Base-by-base conservation (phyloP, 2,888 invertebrate species). In the Athripsodes cinereus region DNA sequence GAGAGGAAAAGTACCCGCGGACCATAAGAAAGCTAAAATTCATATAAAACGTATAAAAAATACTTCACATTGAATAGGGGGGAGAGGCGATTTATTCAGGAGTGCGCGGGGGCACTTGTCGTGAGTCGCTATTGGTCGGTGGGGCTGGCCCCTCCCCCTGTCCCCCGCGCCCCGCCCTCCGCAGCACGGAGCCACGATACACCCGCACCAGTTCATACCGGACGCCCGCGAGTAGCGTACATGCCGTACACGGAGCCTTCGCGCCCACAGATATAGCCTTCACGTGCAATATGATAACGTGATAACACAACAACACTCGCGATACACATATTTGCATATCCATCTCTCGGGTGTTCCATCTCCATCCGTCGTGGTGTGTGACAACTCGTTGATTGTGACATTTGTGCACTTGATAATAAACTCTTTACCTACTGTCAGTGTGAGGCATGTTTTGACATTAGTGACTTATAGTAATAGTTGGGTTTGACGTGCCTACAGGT, bases 161-260 rank as follows among this genome's bases (percentile, higher is more conserved):
- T 73, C 69, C 65, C 69, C 74, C 68, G 70, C 70, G 58, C 57
- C 53, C 55, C 63, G 48, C 61, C 58, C 53, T 54, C 58, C 59
- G 74, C 67, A 70, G n/a, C 16, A 40, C 49, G 57, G 53, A 35
- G 44, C 60, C 22, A 49, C 59, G 56, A 52, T 53, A 31, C 62
- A 55, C 58, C 59, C 56, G 56, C 55, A 47, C 55, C 59, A 59
- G 59, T 60, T 53, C 53, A 22, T 68, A 71, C 71, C 72, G 70
- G 70, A 72, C 72, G 67, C 73, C 74, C 70, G 68, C 65, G 71
- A 70, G 69, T 72, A 74, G 73, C 75, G 76, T 72, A 73, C 73
- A 67, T 70, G 67, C 71, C 69, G 44, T 57, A 22, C 46, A n/a
- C n/a, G n/a, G n/a, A n/a, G n/a, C n/a, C n/a, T n/a, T n/a, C 56